Base-by-base conservation (phyloP, 2,797 vertebrate genomes). In the Syngnathus acus region DNA sequence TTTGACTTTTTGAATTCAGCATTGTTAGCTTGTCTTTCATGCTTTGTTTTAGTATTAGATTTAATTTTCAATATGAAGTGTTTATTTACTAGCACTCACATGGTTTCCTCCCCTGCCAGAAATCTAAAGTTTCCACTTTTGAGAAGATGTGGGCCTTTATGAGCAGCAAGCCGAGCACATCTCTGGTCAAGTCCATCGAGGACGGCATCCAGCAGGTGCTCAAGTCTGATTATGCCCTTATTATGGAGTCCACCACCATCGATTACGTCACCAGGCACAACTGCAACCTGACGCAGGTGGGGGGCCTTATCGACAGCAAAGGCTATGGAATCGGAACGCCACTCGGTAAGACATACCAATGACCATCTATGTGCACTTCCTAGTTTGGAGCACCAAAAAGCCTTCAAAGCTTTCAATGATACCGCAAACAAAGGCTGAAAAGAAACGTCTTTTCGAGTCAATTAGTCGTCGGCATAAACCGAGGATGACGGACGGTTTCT, bases 111-210 rank as follows among this genome's bases (percentile, higher is more conserved):
- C 10, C 71, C 69, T 71, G 74, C 32, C 89, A 99, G 97, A 99
- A 95, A 92, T 99, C 97, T 48, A 95, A 95, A 85, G 97, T 99
- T 66, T 99, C 97, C 54, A 99, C 97, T 0, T 99, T 98, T 71
- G 97, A 99, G 88, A 99, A 99, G 81, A 99, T 99, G 97, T 99
- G 97, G 97, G 97, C 97, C 61, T 99, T 99, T 79, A 99, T 99
- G 95, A 98, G 96, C 90, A 99, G 96, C 90, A 95, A 92, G 76
- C 94, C 95, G 32, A 91, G 90, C 83, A 97, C 97, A 0, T 94
- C 95, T 0, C 90, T 99, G 45, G 96, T 99, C 19, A 99, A 98
- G 75, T 97, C 94, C 70, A 96, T 97, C 0, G 97, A 99, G 84
- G 97, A 99, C 48, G 97, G 97, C 1, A 94, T 99, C 81, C 97